These are phyloP conservation scores for Pseudopleuronectes americanus DNA, from an alignment of 2,797 vertebrate genomes.

Conservation along the genomic window DNA sequence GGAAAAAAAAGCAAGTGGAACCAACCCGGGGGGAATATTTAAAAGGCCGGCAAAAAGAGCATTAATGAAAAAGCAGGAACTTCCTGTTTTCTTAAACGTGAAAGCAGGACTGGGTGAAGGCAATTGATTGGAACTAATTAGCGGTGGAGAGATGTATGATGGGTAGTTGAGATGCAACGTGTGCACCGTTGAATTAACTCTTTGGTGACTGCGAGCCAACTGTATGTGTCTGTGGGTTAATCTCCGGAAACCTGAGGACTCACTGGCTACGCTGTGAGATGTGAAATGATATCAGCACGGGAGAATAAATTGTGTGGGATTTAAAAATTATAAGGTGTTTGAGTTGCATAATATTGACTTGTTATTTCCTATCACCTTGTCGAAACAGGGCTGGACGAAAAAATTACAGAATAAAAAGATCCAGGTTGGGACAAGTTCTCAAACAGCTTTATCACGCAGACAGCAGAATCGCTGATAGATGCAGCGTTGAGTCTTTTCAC, in stretches of 20 bases:
- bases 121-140: conserved; percentile 84
- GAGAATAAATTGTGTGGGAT: conserved; percentile 12
- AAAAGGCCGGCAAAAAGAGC: conserved; percentile 68
- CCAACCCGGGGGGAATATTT: conserved; percentile 69
- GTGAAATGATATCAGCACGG: conserved; percentile 36
- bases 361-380: conserved; percentile 37
- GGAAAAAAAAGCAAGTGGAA: conserved; percentile 43
- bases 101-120: conserved; percentile 71
- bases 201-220: conserved; percentile 20
- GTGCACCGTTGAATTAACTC: conserved; percentile 66
- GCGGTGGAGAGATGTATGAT: conserved; percentile 73
- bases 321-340: conserved; percentile 33
- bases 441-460: conserved; percentile 43
- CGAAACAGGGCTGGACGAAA: conserved; percentile 38
- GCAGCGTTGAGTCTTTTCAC: conserved; percentile 44
- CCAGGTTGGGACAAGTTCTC: conserved; percentile 49
- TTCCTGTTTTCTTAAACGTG: conserved; percentile 78
- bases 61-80: conserved; percentile 67
- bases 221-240: conserved; percentile 53
- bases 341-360: conserved; percentile 28
- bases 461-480: conserved; percentile 46
- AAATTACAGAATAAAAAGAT: conserved; percentile 20
- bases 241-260: conserved; percentile 33
- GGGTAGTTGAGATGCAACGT: conserved; percentile 69
- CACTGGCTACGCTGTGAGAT: conserved; percentile 5